Evolutionary conservation across 2,113 vertebrate species (phyloP).

Genomic region (Deroptyus accipitrinus): DNA sequence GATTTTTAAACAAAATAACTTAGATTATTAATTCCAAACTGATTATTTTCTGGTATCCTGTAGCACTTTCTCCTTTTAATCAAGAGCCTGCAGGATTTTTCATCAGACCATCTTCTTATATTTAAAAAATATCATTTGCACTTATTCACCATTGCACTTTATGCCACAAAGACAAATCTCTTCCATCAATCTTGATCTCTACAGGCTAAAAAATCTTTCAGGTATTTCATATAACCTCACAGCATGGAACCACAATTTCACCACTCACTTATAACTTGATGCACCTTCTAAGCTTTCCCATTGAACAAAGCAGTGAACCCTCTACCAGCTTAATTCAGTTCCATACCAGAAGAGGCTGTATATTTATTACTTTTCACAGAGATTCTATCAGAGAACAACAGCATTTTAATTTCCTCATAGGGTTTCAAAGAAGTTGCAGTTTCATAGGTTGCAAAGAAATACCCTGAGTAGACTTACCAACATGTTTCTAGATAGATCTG

Average conservation of each 20-base stretch:
- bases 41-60: background rate
- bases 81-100: background rate
- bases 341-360: background rate
- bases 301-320: background rate
- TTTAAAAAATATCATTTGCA: constrained; percentile 18
- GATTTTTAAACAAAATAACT: background rate
- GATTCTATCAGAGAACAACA: background rate
- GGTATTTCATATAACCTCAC: background rate
- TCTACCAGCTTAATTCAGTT: background rate
- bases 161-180: constrained; percentile 5
- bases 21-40: background rate
- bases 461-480: background rate
- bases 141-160: background rate
- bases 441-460: background rate
- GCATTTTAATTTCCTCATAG: background rate
- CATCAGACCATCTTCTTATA: background rate
- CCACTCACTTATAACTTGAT: background rate
- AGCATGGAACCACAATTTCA: background rate
- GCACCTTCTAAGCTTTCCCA: background rate
- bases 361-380: background rate
- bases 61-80: background rate
- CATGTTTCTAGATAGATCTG: background rate
- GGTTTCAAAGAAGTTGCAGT: background rate
- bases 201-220: background rate
- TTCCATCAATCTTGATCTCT: background rate